Base-by-base conservation (phyloP, 37 sponge, comb jelly and placozoan species). In the Aphrocallistes beatrix region DNA sequence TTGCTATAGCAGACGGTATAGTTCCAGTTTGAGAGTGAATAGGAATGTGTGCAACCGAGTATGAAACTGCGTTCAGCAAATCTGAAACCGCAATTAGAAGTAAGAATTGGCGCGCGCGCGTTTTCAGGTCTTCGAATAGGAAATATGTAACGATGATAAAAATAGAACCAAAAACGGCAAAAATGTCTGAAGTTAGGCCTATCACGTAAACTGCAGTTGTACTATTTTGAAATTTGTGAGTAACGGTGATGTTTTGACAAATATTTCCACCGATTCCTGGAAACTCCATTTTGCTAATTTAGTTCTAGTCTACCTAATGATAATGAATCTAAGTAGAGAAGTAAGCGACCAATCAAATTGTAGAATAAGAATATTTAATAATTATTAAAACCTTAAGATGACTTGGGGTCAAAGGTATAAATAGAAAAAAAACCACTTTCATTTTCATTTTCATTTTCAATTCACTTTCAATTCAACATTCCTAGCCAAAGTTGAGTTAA, bases 91-190 rank as follows among this genome's bases (percentile, higher is more conserved):
- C 75, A 19, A 60, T 60, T 6, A 21, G n/a, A 19, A 13, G 1
- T 1, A 60, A 13, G n/a, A 60, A 19, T 60, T 60, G 75, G 75
- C 75, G 75, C 75, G 75, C 75, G 75, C 75, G 75, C 28, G 75
- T 60, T 60, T 60, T 60, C 75, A 60, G n/a, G n/a, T 60, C 75
- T 60, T 60, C n/a, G 75, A 60, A 60, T 8, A 28, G 32, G 75
- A 60, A 60, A 60, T 60, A 60, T 19, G 75, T 60, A 19, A 60
- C 10, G 25, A 60, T 60, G 10, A 60, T 13, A 60, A 60, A 60
- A 60, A 60, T 60, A 28, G 75, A 19, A 6, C 75, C 75, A 60
- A 3, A 19, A 60, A 60, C n/a, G n/a, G 75, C 75, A 60, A 60
- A 60, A 6, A 30, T 60, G 75, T 60, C 75, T 32, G 75, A 60